Conservation (phyloP, 2,797 vertebrate genomes). For the Anisognathus igniventris region DNA sequence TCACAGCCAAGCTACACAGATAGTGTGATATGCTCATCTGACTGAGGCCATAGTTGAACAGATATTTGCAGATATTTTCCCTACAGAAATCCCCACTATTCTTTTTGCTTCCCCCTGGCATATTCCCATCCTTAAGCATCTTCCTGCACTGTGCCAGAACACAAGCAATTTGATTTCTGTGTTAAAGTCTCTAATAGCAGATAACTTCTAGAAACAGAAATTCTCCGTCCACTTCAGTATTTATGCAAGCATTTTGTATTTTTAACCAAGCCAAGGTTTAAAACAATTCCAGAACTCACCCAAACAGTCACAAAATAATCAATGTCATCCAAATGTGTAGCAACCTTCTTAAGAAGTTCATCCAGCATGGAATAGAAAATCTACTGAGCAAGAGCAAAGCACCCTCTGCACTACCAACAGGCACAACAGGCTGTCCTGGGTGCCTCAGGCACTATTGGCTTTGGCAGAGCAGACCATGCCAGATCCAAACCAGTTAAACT, state of each 20-base stretch:
- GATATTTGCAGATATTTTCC: neutral
- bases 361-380: neutral
- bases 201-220: neutral
- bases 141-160: neutral
- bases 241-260: neutral
- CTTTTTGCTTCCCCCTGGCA: neutral
- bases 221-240: neutral
- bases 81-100: neutral
- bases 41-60: neutral
- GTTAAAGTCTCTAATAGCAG: neutral
- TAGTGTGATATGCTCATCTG: neutral
- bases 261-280: neutral
- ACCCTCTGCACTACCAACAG: constrained; percentile 11
- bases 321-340: neutral
- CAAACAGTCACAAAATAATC: neutral
- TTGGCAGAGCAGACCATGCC: constrained; percentile 26
- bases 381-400: neutral
- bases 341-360: neutral
- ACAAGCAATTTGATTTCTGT: neutral
- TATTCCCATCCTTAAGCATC: neutral
- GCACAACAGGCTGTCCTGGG: constrained; percentile 38
- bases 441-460: constrained; percentile 24
- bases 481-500: constrained; percentile 47
- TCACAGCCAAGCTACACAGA: neutral
- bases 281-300: neutral